Conservation (phyloP, 2,888 invertebrate species). For the Protodeltote pygarga region DNA sequence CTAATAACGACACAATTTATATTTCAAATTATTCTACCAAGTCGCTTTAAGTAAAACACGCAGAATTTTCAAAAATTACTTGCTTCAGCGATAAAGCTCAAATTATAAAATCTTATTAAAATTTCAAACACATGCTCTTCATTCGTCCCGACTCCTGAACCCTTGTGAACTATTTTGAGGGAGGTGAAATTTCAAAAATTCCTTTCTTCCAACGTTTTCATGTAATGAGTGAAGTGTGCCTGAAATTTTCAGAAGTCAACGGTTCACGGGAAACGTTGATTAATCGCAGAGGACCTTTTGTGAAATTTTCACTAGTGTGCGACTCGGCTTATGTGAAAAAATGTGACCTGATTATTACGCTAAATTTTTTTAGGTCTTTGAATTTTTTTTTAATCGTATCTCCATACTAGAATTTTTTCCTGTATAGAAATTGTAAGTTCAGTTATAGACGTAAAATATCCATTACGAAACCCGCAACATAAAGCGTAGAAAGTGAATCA, state of each 20-base stretch:
- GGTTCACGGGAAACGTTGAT: constrained; percentile 43
- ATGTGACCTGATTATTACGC: constrained; percentile 30
- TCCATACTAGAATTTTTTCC: not conserved
- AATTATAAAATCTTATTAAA: constrained; percentile 46
- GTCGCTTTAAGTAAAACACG: too few species aligned
- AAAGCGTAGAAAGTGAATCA: too few species aligned
- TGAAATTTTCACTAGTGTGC: constrained; percentile 40
- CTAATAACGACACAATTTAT: too few species aligned
- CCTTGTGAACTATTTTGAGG: constrained; percentile 49
- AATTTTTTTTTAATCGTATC: not conserved
- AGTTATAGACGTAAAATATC: too few species aligned
- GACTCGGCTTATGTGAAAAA: constrained; percentile 37
- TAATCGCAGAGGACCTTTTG: constrained; percentile 49
- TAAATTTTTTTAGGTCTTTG: constrained; percentile 12
- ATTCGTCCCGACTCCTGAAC: constrained; percentile 27
- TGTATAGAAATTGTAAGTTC: too few species aligned
- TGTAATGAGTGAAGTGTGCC: constrained; percentile 51
- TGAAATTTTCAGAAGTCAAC: constrained; percentile 48
- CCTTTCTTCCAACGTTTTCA: constrained; percentile 36
- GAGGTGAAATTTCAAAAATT: constrained; percentile 51
- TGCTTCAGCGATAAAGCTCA: constrained; percentile 11
- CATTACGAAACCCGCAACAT: too few species aligned
- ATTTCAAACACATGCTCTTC: constrained; percentile 42
- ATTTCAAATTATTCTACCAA: too few species aligned
- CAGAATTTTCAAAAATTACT: constrained; percentile 20